Evolutionary conservation across 2,113 vertebrate species (phyloP).

Genomic region (Crotalus tigris): DNA sequence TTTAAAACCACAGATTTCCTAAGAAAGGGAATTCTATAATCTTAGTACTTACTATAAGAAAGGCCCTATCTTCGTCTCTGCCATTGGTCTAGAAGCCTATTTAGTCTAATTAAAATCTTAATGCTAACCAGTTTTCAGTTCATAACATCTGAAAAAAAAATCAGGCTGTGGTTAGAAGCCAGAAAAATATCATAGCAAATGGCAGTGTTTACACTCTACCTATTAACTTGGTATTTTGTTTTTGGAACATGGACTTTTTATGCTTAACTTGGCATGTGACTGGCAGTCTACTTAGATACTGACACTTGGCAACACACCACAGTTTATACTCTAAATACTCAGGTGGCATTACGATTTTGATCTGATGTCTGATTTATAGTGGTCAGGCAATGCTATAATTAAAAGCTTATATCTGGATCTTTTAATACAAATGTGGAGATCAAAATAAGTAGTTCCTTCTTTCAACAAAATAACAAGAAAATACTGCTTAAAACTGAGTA

Average conservation of each 20-base stretch:
- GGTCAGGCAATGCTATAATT: not conserved
- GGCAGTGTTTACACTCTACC: not conserved
- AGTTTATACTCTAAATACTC: not conserved
- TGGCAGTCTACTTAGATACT: not conserved
- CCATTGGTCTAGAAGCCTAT: not conserved
- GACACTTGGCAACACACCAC: not conserved
- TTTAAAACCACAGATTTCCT: not conserved
- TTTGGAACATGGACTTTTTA: not conserved
- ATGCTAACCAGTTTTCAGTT: not conserved
- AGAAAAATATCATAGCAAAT: not conserved
- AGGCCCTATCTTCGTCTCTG: not conserved
- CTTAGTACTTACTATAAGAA: too few relatives aligned
- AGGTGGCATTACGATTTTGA: not conserved
- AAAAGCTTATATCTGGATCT: not conserved
- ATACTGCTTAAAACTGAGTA: not conserved
- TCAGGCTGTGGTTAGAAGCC: not conserved
- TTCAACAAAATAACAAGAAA: not conserved
- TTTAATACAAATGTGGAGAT: not conserved
- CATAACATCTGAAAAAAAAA: not conserved
- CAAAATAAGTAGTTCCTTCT: not conserved
- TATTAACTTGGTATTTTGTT: not conserved
- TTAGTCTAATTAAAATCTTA: not conserved
- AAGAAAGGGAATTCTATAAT: not conserved
- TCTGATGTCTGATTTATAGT: not conserved
- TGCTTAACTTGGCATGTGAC: not conserved